These are phyloP conservation scores for Octomys mimax DNA, from an alignment of 2,797 vertebrate genomes.

Conservation along the genomic window DNA sequence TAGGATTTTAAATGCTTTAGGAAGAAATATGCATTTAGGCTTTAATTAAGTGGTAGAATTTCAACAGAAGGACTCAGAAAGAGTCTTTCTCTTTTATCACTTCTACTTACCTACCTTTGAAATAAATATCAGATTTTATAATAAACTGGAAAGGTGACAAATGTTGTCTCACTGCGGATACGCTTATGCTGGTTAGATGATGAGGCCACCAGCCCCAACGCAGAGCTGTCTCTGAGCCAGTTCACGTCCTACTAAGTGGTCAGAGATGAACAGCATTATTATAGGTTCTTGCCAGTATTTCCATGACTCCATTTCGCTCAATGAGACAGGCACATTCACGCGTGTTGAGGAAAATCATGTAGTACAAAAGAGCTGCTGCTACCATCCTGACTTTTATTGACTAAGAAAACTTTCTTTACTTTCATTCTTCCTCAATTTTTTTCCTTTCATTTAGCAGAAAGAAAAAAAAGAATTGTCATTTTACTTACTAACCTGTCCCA, in stretches of 20 bases:
- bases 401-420: neutral
- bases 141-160: neutral
- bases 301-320: neutral
- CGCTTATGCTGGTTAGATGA: neutral
- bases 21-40: slow-evolving; percentile 7
- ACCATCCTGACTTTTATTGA: neutral
- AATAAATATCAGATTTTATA: neutral
- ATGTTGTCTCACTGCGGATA: neutral
- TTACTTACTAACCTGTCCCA: neutral
- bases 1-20: neutral
- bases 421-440: neutral
- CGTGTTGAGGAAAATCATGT: neutral
- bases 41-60: neutral
- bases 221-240: neutral
- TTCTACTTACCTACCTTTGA: neutral
- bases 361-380: neutral
- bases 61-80: neutral
- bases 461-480: neutral
- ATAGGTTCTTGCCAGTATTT: neutral
- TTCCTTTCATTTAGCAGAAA: slow-evolving; percentile 19
- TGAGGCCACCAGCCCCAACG: neutral
- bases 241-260: neutral
- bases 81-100: neutral
- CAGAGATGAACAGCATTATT: neutral
- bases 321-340: neutral